Evolutionary conservation across 2,113 vertebrate genomes (phyloP), one percentile per base, ranked within the genome.

Genomic region (Prietella phreatophila): DNA sequence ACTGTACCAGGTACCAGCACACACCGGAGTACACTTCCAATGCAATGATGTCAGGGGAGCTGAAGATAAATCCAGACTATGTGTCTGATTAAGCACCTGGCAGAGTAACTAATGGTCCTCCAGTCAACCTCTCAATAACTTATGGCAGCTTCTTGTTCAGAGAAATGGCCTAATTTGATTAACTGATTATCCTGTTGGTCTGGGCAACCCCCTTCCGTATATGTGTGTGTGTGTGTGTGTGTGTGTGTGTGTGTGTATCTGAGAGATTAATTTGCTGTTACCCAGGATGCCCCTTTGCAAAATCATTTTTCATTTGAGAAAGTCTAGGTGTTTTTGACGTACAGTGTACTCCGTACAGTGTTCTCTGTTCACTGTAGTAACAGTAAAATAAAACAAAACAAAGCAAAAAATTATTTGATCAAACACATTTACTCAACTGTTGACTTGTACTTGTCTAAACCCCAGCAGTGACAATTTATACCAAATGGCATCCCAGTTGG

Each of bases 401-500:
- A 36, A 7, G 55, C 20, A 4, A 22, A 22, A 69, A 14, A 9
- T 55, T 69, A 79, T 90, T 65, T 86, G n/a, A 15, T 30, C 15
- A 80, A 33, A 30, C 76, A 30, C 15, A 30, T 78, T 76, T 76
- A 47, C 9, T 47, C 36, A 79, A 82, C 75, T 61, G 25, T 27
- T 60, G 8, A 80, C 56, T 88, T 82, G 53, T 92, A 63, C 89
- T 89, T 82, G 94, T 95, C 92, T 93, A 30, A 91, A 85, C 95
- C 92, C 93, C 92, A 94, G 95, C 94, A 97, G 97, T 90, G 97
- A 98, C 93, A 98, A 98, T 96, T 95, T 99, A 92, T 98, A 97
- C 95, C 97, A 99, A 95, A 98, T 99, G 97, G 97, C 97, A 87
- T 98, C 97, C 82, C 97, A 97, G 94, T 95, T 99, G 90, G 97